Percentiles rank a stretch among this genome's conserved stretches.
phyloP scores from a whole-genome alignment of 2,797 vertebrate species.

The Sebastolobus altivelis region DNA sequence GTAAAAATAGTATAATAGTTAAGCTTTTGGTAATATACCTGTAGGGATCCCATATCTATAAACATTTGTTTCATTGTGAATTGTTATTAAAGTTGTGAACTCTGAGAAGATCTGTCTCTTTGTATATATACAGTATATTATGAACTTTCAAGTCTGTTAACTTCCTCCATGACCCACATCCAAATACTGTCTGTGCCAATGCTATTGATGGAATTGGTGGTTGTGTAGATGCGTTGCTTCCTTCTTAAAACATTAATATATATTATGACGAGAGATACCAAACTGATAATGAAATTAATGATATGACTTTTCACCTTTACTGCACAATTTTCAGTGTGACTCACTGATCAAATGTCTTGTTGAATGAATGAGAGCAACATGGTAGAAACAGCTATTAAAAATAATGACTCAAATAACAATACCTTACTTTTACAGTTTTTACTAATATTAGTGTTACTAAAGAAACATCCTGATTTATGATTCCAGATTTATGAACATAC shows the following conservation, averaged over 20 bases:
- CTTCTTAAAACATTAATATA: background rate
- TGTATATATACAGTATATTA: background rate
- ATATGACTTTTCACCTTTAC: background rate
- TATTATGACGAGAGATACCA: background rate
- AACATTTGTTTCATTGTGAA: conserved; percentile 7
- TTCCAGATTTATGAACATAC: background rate
- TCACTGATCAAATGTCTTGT: background rate
- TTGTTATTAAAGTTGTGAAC: background rate
- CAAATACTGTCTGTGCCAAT: background rate
- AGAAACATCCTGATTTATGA: background rate
- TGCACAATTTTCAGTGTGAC: background rate
- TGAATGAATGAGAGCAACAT: background rate
- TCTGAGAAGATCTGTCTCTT: background rate
- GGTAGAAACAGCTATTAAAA: background rate
- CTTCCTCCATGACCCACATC: background rate
- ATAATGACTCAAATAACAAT: background rate
- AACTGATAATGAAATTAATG: background rate
- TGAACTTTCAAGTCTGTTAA: background rate
- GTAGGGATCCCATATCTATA: background rate
- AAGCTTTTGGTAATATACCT: background rate
- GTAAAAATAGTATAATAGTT: background rate
- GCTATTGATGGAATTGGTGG: background rate
- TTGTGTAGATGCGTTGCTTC: background rate
- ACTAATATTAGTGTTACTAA: background rate
- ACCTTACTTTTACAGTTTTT: background rate